A percentile compares a stretch with the other conserved stretches of the same genome.
Evolutionary conservation across 1,140 invertebrate genomes (phyloP).

Genomic region (Zophobas morio): DNA sequence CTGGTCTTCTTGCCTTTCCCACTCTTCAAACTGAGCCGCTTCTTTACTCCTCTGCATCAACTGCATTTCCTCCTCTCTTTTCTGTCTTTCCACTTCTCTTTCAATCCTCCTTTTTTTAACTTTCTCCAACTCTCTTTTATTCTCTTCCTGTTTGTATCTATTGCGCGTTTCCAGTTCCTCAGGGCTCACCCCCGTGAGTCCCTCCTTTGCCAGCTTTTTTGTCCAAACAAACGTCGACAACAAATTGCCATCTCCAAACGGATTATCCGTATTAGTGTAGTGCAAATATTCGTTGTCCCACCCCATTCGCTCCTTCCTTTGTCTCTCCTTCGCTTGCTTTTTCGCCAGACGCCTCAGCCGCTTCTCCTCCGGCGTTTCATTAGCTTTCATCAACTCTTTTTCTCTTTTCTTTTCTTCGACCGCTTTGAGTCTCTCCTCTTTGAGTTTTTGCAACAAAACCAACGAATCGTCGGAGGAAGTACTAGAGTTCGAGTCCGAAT

Average conservation of each 20-base stretch:
- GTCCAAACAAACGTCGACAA: slow-evolving; percentile 96
- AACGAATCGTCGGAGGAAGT: slow-evolving; percentile 74
- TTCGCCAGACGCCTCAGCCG: slow-evolving; percentile 84
- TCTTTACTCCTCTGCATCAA: slow-evolving; percentile 93
- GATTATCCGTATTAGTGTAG: slow-evolving; percentile 98
- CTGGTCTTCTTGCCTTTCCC: slow-evolving; percentile 95
- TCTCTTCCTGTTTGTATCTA: slow-evolving; percentile 91
- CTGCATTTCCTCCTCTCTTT: slow-evolving; percentile 91
- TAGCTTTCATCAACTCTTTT: slow-evolving; percentile 89
- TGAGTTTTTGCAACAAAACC: slow-evolving; percentile 79
- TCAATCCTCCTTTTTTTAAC: slow-evolving; percentile 92
- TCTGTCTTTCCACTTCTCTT: slow-evolving; percentile 90
- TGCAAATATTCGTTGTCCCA: slow-evolving; percentile 97
- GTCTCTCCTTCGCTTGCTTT: slow-evolving; percentile 93
- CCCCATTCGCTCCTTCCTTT: slow-evolving; percentile 91
- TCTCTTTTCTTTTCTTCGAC: slow-evolving; percentile 78
- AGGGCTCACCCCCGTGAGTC: slow-evolving; percentile 82
- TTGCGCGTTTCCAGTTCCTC: slow-evolving; percentile 91
- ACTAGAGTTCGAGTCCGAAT: slow-evolving; percentile 46
- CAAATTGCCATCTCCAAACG: slow-evolving; percentile 97
- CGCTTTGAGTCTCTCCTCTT: slow-evolving; percentile 78
- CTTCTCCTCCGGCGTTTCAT: slow-evolving; percentile 97
- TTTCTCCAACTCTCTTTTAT: slow-evolving; percentile 90
- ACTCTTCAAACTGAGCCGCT: slow-evolving; percentile 94
- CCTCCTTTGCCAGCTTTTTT: slow-evolving; percentile 97